phyloP scores from a whole-genome alignment of 2,888 invertebrate species.

The Thereva nobilitata region DNA sequence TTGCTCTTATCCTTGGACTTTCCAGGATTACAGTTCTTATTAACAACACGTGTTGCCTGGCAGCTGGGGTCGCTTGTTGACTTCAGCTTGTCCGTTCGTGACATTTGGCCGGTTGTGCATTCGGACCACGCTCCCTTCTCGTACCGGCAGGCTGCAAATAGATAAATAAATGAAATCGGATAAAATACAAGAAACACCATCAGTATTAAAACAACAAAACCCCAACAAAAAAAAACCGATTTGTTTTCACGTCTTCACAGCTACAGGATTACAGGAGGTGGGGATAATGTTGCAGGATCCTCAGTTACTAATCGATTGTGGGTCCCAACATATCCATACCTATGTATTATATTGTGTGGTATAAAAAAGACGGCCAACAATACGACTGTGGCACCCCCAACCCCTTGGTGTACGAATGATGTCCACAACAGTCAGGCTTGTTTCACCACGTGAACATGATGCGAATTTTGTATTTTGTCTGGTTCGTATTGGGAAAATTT shows the following conservation, averaged over 20 bases:
- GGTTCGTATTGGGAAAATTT: too few relatives aligned
- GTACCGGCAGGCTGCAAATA: conserved; percentile 75
- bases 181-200: not conserved
- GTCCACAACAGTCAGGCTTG: too few relatives aligned
- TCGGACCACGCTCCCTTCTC: conserved; percentile 87
- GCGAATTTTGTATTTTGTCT: too few relatives aligned
- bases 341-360: too few relatives aligned
- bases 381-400: too few relatives aligned
- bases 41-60: conserved; percentile 79
- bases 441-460: too few relatives aligned
- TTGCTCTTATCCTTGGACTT: conserved; percentile 62
- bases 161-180: not conserved
- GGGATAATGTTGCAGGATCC: too few relatives aligned
- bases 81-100: conserved; percentile 80
- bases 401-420: too few relatives aligned
- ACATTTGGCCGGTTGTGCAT: conserved; percentile 81
- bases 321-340: too few relatives aligned
- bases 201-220: not conserved
- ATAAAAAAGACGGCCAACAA: too few relatives aligned
- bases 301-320: too few relatives aligned
- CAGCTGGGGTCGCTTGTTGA: conserved; percentile 81
- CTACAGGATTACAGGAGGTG: too few relatives aligned
- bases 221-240: not conserved
- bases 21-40: conserved; percentile 84
- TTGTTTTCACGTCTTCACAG: not conserved